Percentiles rank a stretch among this genome's conserved stretches.
These are phyloP conservation scores for Anthopleura xanthogrammica DNA, from an alignment of 92 coral and sea anemone genomes.

Conservation along the genomic window DNA sequence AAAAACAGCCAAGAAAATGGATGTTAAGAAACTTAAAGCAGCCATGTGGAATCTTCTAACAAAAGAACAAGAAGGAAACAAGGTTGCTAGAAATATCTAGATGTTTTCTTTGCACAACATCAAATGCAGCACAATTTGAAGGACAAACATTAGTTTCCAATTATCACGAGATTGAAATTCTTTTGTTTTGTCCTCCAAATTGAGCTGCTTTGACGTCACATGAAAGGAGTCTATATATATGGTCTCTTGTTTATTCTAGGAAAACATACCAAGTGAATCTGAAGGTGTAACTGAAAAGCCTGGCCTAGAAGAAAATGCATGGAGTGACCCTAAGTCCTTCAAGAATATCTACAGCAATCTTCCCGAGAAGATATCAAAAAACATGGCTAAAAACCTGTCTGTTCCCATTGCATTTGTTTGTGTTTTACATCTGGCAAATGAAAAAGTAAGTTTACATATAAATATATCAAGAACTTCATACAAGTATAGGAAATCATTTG, in stretches of 20 bases:
- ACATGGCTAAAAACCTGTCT: constrained; percentile 93
- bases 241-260: constrained; percentile 41
- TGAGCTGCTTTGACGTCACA: too few relatives aligned
- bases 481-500: too few relatives aligned
- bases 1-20: constrained; percentile 97
- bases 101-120: not conserved
- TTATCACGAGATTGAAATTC: too few relatives aligned
- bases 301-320: constrained; percentile 13
- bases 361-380: constrained; percentile 69
- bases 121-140: too few relatives aligned
- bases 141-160: too few relatives aligned
- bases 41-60: constrained; percentile 86
- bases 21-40: constrained; percentile 81
- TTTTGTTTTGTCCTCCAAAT: too few relatives aligned
- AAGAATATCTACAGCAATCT: constrained; percentile 65
- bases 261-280: constrained; percentile 59
- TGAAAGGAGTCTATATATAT: too few relatives aligned
- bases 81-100: not conserved
- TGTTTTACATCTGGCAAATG: constrained; percentile 94
- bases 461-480: not conserved
- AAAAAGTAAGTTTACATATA: constrained; percentile 62
- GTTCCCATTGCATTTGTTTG: constrained; percentile 93
- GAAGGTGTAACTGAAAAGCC: constrained; percentile 21
- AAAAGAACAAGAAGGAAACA: constrained; percentile 42
- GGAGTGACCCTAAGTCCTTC: constrained; percentile 61